phyloP scores from a whole-genome alignment of 2,888 invertebrate species.

The Acleris cristana region DNA sequence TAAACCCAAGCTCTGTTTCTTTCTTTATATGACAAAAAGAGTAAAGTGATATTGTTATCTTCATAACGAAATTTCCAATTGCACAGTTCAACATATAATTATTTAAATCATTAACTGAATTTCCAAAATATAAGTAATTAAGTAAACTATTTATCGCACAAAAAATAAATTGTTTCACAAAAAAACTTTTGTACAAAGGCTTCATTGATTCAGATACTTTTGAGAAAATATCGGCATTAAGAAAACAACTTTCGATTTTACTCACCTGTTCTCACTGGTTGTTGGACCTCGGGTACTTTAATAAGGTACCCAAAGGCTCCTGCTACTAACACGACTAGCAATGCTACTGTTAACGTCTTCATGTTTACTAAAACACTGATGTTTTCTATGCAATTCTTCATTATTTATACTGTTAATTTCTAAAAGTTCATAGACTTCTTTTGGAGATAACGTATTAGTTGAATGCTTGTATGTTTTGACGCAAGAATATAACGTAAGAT shows the following conservation, averaged over 20 bases:
- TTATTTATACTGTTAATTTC: conserved; percentile 52
- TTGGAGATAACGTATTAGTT: conserved; percentile 60
- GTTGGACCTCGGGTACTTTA: conserved; percentile 56
- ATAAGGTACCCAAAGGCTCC: conserved; percentile 62
- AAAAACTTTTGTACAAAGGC: no score
- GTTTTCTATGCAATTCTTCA: conserved; percentile 23
- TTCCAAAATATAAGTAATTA: no score
- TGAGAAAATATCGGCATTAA: no score
- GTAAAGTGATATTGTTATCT: no score
- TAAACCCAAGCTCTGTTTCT: no score
- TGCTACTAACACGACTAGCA: conserved; percentile 47
- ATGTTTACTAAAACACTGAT: conserved; percentile 57
- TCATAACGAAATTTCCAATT: no score
- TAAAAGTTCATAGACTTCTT: conserved; percentile 56
- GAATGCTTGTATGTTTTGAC: conserved; percentile 52
- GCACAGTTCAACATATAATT: no score
- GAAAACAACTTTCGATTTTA: conserved; percentile 13
- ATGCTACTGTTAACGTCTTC: conserved; percentile 60
- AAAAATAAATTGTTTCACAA: no score
- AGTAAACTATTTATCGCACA: no score
- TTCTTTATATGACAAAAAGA: no score
- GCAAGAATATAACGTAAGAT: neutral
- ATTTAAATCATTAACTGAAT: no score
- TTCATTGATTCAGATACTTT: no score
- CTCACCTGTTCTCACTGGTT: conserved; percentile 40